Evolutionary conservation across 2,113 vertebrate genomes (phyloP).

Genomic region (Alligator sinensis): DNA sequence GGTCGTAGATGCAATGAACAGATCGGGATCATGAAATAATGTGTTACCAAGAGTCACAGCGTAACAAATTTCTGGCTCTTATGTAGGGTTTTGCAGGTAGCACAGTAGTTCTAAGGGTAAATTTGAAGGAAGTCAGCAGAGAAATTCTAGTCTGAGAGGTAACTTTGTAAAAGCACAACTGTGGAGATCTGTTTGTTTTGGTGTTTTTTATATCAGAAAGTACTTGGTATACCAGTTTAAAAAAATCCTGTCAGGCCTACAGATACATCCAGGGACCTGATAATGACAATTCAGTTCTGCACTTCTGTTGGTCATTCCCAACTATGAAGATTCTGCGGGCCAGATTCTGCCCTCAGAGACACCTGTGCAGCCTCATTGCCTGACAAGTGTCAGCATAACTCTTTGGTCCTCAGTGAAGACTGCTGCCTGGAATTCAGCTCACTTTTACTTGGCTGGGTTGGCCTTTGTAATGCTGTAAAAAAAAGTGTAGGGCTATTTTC

Average conservation of each 20-base stretch:
- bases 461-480: neutral
- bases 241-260: neutral
- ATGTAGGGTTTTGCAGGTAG: neutral
- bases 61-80: neutral
- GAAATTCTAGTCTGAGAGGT: too few relatives aligned
- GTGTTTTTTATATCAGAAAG: neutral
- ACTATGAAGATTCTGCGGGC: neutral
- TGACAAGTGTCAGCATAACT: too few relatives aligned
- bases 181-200: neutral
- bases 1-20: neutral
- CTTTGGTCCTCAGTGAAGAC: too few relatives aligned
- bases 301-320: neutral
- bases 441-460: neutral
- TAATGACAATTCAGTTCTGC: neutral
- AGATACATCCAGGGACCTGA: neutral
- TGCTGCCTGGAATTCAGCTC: neutral
- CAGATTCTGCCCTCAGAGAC: neutral
- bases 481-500: fast-evolving
- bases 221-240: neutral
- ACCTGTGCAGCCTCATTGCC: neutral
- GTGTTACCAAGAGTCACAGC: neutral
- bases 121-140: neutral
- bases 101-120: neutral
- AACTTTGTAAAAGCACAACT: too few relatives aligned
- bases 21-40: neutral